Percentiles rank a stretch among this genome's conserved stretches.
Conservation (phyloP, 2,888 invertebrate genomes). For the Crepidodera aurea region DNA sequence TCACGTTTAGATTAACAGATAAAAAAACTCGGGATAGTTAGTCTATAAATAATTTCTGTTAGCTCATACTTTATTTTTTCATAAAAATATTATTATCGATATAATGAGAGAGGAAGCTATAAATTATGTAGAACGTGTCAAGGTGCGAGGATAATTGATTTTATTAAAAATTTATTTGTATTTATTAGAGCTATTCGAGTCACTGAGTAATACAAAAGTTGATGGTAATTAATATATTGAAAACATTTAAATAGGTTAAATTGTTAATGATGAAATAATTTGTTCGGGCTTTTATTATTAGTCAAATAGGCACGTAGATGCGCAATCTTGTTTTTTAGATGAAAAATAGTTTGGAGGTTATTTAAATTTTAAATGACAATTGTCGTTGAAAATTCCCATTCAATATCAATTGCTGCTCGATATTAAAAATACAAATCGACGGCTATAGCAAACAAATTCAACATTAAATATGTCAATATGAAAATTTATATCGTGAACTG, state of each 20-base stretch:
- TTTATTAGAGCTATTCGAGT: slow-evolving; percentile 23
- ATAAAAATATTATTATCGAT: slow-evolving; percentile 13
- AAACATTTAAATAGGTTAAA: too few species aligned
- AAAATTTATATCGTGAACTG: slow-evolving; percentile 32
- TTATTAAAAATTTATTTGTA: not conserved
- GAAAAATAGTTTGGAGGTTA: too few species aligned
- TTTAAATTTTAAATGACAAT: too few species aligned
- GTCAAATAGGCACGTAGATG: too few species aligned
- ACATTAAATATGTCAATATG: not conserved
- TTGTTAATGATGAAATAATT: too few species aligned
- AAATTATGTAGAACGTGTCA: slow-evolving; percentile 17
- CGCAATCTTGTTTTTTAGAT: too few species aligned
- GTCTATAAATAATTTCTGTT: slow-evolving; percentile 13
- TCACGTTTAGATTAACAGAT: not conserved
- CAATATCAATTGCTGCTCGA: too few species aligned
- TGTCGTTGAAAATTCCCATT: too few species aligned
- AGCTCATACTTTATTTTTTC: slow-evolving; percentile 4
- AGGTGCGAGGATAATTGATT: slow-evolving; percentile 12
- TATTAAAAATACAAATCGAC: too few species aligned
- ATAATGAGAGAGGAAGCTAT: slow-evolving; percentile 18
- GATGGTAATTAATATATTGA: too few species aligned
- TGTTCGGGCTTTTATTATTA: too few species aligned
- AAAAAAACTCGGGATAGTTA: not conserved
- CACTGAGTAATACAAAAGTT: too few species aligned
- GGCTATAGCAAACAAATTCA: not conserved